These are phyloP conservation scores for Pelochelys cantorii DNA, from an alignment of 2,797 vertebrate species.

Conservation along the genomic window DNA sequence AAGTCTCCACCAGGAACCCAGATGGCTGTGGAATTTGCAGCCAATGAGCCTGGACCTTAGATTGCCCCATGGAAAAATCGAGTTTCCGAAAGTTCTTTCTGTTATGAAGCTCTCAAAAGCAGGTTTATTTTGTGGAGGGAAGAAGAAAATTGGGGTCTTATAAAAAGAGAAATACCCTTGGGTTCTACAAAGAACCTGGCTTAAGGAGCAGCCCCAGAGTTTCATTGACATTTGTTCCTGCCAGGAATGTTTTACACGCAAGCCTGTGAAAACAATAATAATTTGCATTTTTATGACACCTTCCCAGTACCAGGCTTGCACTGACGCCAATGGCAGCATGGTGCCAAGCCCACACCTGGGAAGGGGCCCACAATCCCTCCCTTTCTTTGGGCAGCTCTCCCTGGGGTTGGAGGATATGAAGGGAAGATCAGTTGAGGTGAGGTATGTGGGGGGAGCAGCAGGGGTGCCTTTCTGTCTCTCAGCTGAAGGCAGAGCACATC, in stretches of 20 bases:
- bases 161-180: not conserved
- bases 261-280: not conserved
- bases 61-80: not conserved
- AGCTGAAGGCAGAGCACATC: too few relatives aligned
- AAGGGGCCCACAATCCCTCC: too few relatives aligned
- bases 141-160: not conserved
- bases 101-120: not conserved
- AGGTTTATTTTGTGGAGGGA: not conserved
- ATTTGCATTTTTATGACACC: not conserved
- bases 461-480: too few relatives aligned
- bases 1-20: too few relatives aligned
- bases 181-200: not conserved
- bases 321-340: too few relatives aligned
- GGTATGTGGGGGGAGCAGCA: too few relatives aligned
- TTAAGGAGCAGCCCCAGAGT: not conserved
- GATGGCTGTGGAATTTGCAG: not conserved
- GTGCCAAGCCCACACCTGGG: too few relatives aligned
- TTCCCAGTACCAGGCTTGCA: not conserved
- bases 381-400: too few relatives aligned
- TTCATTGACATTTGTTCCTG: not conserved
- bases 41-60: not conserved
- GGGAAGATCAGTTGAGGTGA: too few relatives aligned
- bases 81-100: not conserved
- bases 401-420: too few relatives aligned
- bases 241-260: not conserved